These are phyloP conservation scores for Stenichneumon culpator DNA, from an alignment of 2,888 invertebrate genomes.

Conservation along the genomic window DNA sequence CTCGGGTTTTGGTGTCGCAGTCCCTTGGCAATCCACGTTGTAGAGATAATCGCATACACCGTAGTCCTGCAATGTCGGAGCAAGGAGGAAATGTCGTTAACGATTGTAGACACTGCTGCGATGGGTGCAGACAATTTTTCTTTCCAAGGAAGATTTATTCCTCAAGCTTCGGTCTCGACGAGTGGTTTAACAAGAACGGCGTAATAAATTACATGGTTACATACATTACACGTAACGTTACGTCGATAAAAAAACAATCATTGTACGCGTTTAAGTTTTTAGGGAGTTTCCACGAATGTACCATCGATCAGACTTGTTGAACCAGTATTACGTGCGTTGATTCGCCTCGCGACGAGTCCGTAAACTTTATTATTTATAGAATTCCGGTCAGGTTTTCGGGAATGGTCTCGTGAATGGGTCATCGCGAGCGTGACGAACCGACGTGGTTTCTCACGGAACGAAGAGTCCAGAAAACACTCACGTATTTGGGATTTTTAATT, in stretches of 20 bases:
- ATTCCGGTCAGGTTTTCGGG: slow-evolving; percentile 57
- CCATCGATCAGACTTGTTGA: background rate
- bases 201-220: background rate
- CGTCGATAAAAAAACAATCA: background rate
- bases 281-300: background rate
- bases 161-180: background rate
- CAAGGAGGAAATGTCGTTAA: background rate
- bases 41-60: slow-evolving; percentile 89
- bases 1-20: slow-evolving; percentile 76
- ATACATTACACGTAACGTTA: background rate
- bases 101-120: background rate
- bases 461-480: slow-evolving; percentile 25
- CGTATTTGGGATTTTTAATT: slow-evolving; percentile 30
- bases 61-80: slow-evolving; percentile 85
- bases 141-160: background rate
- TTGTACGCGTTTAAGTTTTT: background rate
- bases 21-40: slow-evolving; percentile 87
- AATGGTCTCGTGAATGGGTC: slow-evolving; percentile 58
- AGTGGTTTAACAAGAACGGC: background rate
- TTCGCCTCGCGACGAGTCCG: background rate
- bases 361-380: slow-evolving; percentile 13
- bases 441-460: slow-evolving; percentile 54
- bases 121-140: background rate
- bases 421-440: slow-evolving; percentile 18
- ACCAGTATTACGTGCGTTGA: background rate